Evolutionary conservation across 2,113 vertebrate genomes (phyloP).

Genomic region (Mesitornis unicolor): DNA sequence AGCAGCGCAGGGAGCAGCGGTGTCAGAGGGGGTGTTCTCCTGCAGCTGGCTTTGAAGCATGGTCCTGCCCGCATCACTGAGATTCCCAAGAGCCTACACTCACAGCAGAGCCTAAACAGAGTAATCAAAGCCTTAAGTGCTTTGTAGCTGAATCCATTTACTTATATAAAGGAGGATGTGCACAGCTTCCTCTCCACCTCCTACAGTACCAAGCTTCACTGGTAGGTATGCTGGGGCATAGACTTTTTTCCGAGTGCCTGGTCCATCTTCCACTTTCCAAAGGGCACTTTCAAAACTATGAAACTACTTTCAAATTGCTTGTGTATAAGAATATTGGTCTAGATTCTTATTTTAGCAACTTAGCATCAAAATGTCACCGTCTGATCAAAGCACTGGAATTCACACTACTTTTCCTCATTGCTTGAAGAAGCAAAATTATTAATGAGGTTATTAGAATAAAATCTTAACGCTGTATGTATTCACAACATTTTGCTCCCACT

Average conservation of each 20-base stretch:
- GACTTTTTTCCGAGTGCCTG: background rate
- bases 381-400: background rate
- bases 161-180: background rate
- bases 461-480: background rate
- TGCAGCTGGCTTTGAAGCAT: background rate
- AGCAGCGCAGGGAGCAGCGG: background rate
- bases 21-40: background rate
- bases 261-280: background rate
- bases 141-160: background rate
- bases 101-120: background rate
- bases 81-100: background rate
- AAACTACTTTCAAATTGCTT: background rate
- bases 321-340: background rate
- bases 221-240: background rate
- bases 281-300: background rate
- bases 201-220: background rate
- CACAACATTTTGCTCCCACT: background rate
- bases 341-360: background rate
- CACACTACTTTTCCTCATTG: background rate
- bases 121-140: background rate
- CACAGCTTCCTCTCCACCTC: background rate
- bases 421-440: background rate
- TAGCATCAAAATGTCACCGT: background rate
- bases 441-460: constrained; percentile 32
- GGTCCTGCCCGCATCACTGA: background rate